phyloP scores from a whole-genome alignment of 2,797 vertebrate genomes.

The Rhynchonycteris naso region DNA sequence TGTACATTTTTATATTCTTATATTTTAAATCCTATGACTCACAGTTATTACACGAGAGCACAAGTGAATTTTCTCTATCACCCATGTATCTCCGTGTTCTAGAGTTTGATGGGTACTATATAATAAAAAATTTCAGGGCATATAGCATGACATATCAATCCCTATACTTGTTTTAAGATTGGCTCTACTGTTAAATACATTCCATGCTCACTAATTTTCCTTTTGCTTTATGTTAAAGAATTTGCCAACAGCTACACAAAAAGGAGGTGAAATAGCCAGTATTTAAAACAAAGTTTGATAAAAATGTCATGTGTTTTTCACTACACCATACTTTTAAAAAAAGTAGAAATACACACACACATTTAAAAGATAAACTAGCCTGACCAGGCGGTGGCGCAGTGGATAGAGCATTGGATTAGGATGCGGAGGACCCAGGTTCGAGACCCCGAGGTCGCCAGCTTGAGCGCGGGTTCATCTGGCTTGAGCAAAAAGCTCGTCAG shows the following conservation, averaged over 20 bases:
- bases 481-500: no score
- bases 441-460: no score
- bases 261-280: neutral
- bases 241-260: neutral
- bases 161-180: neutral
- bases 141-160: neutral
- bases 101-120: neutral
- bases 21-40: neutral
- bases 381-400: no score
- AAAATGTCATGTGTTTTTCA: neutral
- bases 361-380: constrained; percentile 13
- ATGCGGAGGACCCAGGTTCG: no score
- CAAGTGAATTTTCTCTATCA: neutral
- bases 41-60: neutral
- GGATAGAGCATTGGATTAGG: no score
- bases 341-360: neutral
- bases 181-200: neutral
- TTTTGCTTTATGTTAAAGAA: neutral
- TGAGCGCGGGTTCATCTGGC: no score
- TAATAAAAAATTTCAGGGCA: neutral
- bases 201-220: neutral
- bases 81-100: neutral
- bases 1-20: neutral
- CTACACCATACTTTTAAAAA: neutral
- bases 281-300: neutral